These are phyloP conservation scores for Microplitis mediator DNA, from an alignment of 1,140 invertebrate genomes.

Conservation along the genomic window DNA sequence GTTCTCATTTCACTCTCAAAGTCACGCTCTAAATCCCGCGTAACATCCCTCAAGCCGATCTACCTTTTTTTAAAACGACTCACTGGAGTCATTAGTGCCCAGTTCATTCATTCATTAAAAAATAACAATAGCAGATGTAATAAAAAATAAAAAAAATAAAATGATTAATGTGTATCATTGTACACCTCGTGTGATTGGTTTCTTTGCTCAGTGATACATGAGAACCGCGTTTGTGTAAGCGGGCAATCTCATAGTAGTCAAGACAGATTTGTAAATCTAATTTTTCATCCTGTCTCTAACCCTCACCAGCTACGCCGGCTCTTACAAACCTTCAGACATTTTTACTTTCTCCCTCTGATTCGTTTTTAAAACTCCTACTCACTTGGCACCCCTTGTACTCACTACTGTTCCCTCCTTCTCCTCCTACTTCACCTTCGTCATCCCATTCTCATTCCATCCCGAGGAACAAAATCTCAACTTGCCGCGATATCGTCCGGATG, in stretches of 20 bases:
- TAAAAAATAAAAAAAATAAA: not conserved
- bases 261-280: slow-evolving; percentile 57
- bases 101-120: not conserved
- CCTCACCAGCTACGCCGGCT: slow-evolving; percentile 19
- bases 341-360: not conserved
- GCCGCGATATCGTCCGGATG: slow-evolving; percentile 51
- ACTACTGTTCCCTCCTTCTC: slow-evolving; percentile 16
- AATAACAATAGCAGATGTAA: no score
- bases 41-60: not conserved
- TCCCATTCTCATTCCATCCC: not conserved
- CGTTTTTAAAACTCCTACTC: no score
- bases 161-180: slow-evolving; percentile 28
- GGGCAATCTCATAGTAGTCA: slow-evolving; percentile 47
- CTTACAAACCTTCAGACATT: slow-evolving; percentile 20
- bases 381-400: slow-evolving; percentile 20
- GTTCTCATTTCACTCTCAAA: slow-evolving; percentile 17
- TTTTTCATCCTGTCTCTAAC: slow-evolving; percentile 50
- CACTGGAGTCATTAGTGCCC: slow-evolving; percentile 20
- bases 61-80: not conserved
- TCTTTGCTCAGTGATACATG: slow-evolving; percentile 4
- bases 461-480: slow-evolving; percentile 5
- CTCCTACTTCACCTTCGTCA: not conserved
- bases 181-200: slow-evolving; percentile 23
- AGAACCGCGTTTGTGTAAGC: not conserved
- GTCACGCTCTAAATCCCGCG: not conserved